A percentile compares a stretch with the other conserved stretches of the same genome.
Conservation (phyloP, 37 sponge, comb jelly and placozoan species). For the Diacarnus erythraeanus region DNA sequence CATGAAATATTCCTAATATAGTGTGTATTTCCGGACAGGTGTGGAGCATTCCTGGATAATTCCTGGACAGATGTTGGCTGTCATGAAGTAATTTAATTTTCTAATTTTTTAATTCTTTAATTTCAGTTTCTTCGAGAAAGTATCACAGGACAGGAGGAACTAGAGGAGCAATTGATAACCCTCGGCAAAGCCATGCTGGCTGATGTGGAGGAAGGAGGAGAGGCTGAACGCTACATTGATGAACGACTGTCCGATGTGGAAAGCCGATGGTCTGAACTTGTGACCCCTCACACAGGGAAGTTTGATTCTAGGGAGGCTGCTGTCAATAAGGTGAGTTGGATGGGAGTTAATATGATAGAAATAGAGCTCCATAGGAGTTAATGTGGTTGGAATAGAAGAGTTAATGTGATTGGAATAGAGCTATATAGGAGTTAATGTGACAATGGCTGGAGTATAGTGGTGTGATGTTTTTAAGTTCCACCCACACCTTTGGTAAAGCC, state of each 20-base stretch:
- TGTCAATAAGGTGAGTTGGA: slow-evolving; percentile 4
- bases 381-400: neutral
- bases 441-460: neutral
- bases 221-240: slow-evolving; percentile 22
- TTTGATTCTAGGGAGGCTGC: slow-evolving; percentile 2
- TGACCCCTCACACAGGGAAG: slow-evolving; percentile 1
- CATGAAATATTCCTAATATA: too few relatives aligned
- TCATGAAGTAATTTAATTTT: too few relatives aligned
- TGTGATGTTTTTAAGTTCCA: too few relatives aligned
- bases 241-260: slow-evolving; percentile 2
- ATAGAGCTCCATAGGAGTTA: neutral
- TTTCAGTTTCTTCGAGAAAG: neutral
- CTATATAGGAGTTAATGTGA: neutral
- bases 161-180: neutral
- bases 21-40: too few relatives aligned
- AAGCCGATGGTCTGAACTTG: slow-evolving; percentile 11
- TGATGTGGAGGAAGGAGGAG: slow-evolving; percentile 2
- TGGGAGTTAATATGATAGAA: too few relatives aligned
- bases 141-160: slow-evolving; percentile 1
- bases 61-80: too few relatives aligned
- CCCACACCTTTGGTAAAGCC: too few relatives aligned
- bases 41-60: too few relatives aligned
- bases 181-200: slow-evolving; percentile 15
- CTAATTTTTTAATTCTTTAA: neutral
- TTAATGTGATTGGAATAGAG: neutral